Evolutionary conservation across 1,140 invertebrate genomes (phyloP).

Genomic region (Campodea augens): DNA sequence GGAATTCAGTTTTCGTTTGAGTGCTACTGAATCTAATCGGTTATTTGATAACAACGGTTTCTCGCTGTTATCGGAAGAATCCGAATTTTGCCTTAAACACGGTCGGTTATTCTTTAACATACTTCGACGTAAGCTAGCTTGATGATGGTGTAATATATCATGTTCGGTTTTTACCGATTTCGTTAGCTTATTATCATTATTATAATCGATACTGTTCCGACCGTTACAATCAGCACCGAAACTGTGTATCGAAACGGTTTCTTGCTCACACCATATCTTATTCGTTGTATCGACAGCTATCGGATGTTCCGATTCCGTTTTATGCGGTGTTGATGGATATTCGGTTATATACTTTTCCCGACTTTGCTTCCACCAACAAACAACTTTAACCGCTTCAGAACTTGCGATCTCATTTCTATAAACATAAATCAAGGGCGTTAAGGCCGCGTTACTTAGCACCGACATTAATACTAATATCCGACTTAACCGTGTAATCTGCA

Average conservation of each 20-base stretch:
- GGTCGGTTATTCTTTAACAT: constrained; percentile 12
- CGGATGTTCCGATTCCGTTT: no score
- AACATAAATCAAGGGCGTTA: constrained; percentile 36
- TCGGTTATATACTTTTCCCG: background rate
- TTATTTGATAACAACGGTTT: constrained; percentile 16
- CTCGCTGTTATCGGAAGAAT: constrained; percentile 17
- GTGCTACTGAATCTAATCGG: no score
- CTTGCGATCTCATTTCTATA: constrained; percentile 30
- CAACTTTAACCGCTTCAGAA: constrained; percentile 20
- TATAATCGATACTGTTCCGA: background rate
- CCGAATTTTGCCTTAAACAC: constrained; percentile 19
- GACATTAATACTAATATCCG: constrained; percentile 10
- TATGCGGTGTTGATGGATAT: background rate
- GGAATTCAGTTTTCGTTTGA: background rate
- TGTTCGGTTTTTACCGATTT: background rate
- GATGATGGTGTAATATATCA: background rate
- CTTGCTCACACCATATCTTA: background rate
- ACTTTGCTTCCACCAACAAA: background rate
- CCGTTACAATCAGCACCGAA: background rate
- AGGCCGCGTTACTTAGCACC: constrained; percentile 15
- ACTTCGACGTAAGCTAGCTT: constrained; percentile 14
- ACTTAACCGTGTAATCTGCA: constrained; percentile 19
- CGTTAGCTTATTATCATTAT: background rate
- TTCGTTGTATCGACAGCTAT: background rate
- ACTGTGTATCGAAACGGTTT: background rate